These are phyloP conservation scores for Mus spretus DNA, from an alignment of 2,797 vertebrate species.

Conservation along the genomic window DNA sequence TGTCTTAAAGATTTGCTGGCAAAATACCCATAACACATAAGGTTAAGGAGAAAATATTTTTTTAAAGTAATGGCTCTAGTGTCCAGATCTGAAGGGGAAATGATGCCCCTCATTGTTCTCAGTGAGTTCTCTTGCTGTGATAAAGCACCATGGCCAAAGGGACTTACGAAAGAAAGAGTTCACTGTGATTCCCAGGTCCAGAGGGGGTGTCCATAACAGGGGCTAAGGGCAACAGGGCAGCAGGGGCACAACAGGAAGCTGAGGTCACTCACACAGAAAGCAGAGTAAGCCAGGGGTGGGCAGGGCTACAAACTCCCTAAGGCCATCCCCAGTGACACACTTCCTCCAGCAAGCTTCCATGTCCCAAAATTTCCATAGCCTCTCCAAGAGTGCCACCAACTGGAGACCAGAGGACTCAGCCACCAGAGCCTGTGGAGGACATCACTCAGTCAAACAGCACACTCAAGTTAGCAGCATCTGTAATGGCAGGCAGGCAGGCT, in stretches of 20 bases:
- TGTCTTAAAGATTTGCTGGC: not conserved
- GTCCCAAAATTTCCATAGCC: not conserved
- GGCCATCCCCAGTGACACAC: not conserved
- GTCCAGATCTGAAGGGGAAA: not conserved
- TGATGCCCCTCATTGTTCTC: too few species aligned
- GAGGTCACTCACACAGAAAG: not conserved
- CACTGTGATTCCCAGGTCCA: not conserved
- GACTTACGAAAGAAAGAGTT: not conserved
- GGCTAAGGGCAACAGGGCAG: too few species aligned
- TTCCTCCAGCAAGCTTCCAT: not conserved
- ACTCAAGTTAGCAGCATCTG: not conserved
- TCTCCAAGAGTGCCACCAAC: not conserved
- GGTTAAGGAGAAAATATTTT: not conserved
- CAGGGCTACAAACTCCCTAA: not conserved
- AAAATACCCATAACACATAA: not conserved
- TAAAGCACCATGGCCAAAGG: not conserved
- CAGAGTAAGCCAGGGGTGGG: not conserved
- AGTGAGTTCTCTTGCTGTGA: not conserved
- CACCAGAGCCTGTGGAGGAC: not conserved
- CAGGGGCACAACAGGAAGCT: not conserved
- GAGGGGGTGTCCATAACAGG: not conserved
- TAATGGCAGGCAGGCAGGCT: not conserved
- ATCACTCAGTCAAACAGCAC: not conserved
- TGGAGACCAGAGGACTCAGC: not conserved
- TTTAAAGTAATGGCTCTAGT: not conserved